Evolutionary conservation across 1,140 invertebrate genomes (phyloP).

Genomic region (Scaptomyza montana): DNA sequence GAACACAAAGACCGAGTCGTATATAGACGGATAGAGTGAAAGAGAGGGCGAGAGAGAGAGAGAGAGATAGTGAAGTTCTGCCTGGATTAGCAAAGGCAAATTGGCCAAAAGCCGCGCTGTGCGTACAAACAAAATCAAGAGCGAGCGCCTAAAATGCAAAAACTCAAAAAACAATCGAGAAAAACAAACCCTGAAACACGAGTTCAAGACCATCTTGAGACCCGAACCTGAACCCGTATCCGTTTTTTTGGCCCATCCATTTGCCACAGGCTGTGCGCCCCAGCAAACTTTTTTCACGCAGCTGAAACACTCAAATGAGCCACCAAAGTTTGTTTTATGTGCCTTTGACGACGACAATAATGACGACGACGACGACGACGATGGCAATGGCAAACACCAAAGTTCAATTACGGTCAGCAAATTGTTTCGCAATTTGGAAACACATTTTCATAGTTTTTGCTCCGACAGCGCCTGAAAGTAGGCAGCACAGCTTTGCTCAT

Average conservation of each 20-base stretch:
- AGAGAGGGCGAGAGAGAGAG: background rate
- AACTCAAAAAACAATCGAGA: background rate
- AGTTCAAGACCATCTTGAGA: background rate
- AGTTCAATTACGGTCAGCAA: slow-evolving; percentile 82
- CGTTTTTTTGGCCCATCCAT: slow-evolving; percentile 22
- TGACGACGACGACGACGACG: slow-evolving; percentile 9
- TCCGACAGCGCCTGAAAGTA: slow-evolving; percentile 39
- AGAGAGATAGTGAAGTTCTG: background rate
- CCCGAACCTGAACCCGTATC: background rate
- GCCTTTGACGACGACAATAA: slow-evolving; percentile 41
- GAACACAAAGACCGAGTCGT: background rate
- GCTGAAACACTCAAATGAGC: slow-evolving; percentile 39
- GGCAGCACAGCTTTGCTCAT: slow-evolving; percentile 31
- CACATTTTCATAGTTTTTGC: slow-evolving; percentile 76
- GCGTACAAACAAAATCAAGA: slow-evolving; percentile 37
- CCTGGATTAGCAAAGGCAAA: slow-evolving; percentile 25
- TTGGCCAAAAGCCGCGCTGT: slow-evolving; percentile 39
- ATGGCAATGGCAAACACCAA: slow-evolving; percentile 44
- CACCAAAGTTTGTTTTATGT: slow-evolving; percentile 61
- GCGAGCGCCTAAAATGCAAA: background rate
- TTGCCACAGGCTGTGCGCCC: slow-evolving; percentile 67
- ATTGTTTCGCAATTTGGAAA: slow-evolving; percentile 80
- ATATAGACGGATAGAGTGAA: background rate
- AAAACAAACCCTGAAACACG: background rate
- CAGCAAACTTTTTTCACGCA: slow-evolving; percentile 10